Evolutionary conservation across 2,888 invertebrate species (phyloP).

Genomic region (Mesorhabditis spiculigera): DNA sequence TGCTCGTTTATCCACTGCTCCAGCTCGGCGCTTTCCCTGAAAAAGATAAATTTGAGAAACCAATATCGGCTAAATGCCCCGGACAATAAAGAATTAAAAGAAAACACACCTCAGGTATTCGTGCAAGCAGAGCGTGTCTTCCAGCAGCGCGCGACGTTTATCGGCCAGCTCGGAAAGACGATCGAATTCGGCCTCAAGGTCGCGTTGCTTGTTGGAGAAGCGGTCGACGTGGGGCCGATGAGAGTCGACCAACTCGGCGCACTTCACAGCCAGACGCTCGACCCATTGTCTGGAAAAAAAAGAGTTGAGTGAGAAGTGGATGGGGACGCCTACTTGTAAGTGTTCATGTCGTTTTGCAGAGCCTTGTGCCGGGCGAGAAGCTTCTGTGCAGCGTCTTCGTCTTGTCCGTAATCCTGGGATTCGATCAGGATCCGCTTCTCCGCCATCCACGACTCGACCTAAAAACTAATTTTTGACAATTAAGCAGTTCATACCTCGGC

Average conservation of each 20-base stretch:
- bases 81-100: constrained; percentile 67
- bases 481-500: constrained; percentile 31
- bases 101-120: constrained; percentile 79
- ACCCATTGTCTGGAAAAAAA: constrained; percentile 32
- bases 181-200: constrained; percentile 43
- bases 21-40: constrained; percentile 69
- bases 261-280: constrained; percentile 35
- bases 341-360: constrained; percentile 52
- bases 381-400: constrained; percentile 85
- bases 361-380: constrained; percentile 90
- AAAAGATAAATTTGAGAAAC: constrained; percentile 70
- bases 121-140: constrained; percentile 84
- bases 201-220: constrained; percentile 38
- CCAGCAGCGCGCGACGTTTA: constrained; percentile 66
- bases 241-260: constrained; percentile 29
- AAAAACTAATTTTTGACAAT: background rate
- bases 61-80: too few species aligned
- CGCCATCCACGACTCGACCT: constrained; percentile 83
- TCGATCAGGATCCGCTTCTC: constrained; percentile 79
- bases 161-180: constrained; percentile 34
- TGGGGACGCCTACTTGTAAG: constrained; percentile 24
- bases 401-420: constrained; percentile 79
- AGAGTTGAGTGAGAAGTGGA: background rate
- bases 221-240: constrained; percentile 33
- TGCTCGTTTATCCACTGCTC: constrained; percentile 90